A percentile compares a stretch with the other conserved stretches of the same genome.
These are phyloP conservation scores for Copidosoma floridanum DNA, from an alignment of 1,140 invertebrate species.

Conservation along the genomic window DNA sequence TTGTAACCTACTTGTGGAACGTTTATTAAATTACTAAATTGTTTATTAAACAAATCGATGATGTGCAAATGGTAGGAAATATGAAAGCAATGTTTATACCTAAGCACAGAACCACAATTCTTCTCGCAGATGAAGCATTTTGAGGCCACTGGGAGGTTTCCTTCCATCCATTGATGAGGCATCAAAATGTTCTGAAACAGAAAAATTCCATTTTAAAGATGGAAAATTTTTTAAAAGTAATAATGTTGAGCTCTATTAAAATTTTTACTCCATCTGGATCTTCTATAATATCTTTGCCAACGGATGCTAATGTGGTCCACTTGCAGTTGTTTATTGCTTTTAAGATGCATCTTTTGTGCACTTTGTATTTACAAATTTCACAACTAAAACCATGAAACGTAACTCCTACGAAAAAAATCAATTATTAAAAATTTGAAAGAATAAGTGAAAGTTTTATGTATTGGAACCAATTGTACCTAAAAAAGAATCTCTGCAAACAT, in stretches of 20 bases:
- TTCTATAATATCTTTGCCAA: slow-evolving; percentile 91
- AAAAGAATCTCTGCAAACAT: slow-evolving; percentile 90
- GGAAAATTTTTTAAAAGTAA: slow-evolving; percentile 6
- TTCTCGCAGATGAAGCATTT: slow-evolving; percentile 94
- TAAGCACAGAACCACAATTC: slow-evolving; percentile 92
- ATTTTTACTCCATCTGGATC: slow-evolving; percentile 81
- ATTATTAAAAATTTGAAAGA: background rate
- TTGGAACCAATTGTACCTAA: slow-evolving; percentile 59
- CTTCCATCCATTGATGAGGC: slow-evolving; percentile 98
- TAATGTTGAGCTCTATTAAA: slow-evolving; percentile 8
- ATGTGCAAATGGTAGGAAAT: background rate
- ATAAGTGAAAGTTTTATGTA: too few relatives aligned
- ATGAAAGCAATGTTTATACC: slow-evolving; percentile 52
- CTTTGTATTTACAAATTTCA: slow-evolving; percentile 96
- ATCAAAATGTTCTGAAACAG: slow-evolving; percentile 80
- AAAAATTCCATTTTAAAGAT: background rate
- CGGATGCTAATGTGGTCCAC: slow-evolving; percentile 91
- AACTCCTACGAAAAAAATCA: slow-evolving; percentile 64
- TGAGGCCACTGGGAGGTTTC: slow-evolving; percentile 91
- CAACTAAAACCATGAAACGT: slow-evolving; percentile 92
- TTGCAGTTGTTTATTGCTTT: slow-evolving; percentile 94
- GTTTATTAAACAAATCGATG: too few relatives aligned
- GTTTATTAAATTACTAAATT: background rate
- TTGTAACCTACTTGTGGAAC: slow-evolving; percentile 68
- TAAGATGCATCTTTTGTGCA: slow-evolving; percentile 89